These are phyloP conservation scores for Nomia melanderi DNA, from an alignment of 1,140 invertebrate species.

Conservation along the genomic window DNA sequence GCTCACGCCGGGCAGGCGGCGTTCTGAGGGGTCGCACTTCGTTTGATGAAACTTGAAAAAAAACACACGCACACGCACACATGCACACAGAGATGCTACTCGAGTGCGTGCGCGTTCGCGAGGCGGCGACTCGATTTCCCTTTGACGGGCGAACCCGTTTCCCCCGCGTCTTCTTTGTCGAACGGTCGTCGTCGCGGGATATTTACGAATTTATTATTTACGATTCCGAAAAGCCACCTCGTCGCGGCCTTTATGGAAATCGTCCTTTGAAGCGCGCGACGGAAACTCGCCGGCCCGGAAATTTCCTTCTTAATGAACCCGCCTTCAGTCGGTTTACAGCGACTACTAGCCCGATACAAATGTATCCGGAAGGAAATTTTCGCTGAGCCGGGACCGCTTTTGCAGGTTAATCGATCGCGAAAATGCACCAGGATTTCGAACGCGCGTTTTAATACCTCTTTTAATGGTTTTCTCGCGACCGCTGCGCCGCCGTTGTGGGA, in stretches of 20 bases:
- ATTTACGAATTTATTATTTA: constrained; percentile 21
- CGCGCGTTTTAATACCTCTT: not conserved
- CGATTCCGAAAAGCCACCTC: not conserved
- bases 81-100: too few species aligned
- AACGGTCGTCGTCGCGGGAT: too few species aligned
- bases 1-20: not conserved
- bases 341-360: not conserved
- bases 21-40: constrained; percentile 32
- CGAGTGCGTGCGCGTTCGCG: too few species aligned
- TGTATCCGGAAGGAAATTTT: constrained; percentile 2
- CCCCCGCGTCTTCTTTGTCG: too few species aligned
- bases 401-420: constrained; percentile 15
- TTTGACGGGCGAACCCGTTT: too few species aligned
- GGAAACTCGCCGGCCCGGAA: not conserved
- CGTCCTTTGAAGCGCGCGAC: constrained; percentile 12
- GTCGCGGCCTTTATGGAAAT: not conserved
- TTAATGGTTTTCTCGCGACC: too few species aligned
- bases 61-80: too few species aligned
- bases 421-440: not conserved
- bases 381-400: not conserved
- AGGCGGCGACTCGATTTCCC: too few species aligned
- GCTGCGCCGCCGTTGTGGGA: not conserved
- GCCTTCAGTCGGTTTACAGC: too few species aligned
- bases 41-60: too few species aligned
- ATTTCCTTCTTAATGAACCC: constrained; percentile 24